Evolutionary conservation across 2,797 vertebrate species (phyloP), one percentile per base, ranked within the genome.

Genomic region (Chelon labrosus): DNA sequence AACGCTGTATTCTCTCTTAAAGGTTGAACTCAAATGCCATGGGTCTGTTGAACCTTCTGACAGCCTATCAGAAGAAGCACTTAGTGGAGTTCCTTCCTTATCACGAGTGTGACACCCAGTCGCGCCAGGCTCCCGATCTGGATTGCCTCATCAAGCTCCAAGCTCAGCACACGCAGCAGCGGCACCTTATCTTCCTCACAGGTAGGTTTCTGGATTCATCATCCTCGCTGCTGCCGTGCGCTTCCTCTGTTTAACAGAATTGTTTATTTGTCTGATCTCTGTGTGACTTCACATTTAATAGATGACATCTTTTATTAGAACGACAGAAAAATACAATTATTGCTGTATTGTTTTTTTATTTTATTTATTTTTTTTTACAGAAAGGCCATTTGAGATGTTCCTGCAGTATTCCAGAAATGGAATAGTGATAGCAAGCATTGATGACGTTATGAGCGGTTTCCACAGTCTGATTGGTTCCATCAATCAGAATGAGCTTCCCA

Each of bases 31-130:
- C 94, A 19, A 96, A 96, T 17, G 96, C 96, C 38, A 93, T 96
- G 87, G 96, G 91, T 65, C 92, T 99, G 74, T 84, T 99, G 79
- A 96, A 94, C 22, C 96, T 99, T 70, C 91, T 99, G 70, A 97
- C 94, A 39, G 73, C 89, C 35, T 98, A 98, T 75, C 97, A 99
- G 82, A 99, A 99, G 93, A 97, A 97, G 83, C 96, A 99, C 79
- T 88, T 99, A 72, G 98, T 99, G 47, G 98, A 99, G 92, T 97
- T 99, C 89, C 94, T 99, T 44, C 97, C 97, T 0, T 99, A 99
- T 83, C 98, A 99, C 2, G 96, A 96, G 16, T 99, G 98, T 77
- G 98, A 99, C 85, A 96, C 96, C 39, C 96, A 95, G 58, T 96
- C 95, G n/a, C 95, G 96, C 50, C 98, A 96, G 82, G 96, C 97